phyloP scores from a whole-genome alignment of 2,888 invertebrate species.

The Cancer borealis region DNA sequence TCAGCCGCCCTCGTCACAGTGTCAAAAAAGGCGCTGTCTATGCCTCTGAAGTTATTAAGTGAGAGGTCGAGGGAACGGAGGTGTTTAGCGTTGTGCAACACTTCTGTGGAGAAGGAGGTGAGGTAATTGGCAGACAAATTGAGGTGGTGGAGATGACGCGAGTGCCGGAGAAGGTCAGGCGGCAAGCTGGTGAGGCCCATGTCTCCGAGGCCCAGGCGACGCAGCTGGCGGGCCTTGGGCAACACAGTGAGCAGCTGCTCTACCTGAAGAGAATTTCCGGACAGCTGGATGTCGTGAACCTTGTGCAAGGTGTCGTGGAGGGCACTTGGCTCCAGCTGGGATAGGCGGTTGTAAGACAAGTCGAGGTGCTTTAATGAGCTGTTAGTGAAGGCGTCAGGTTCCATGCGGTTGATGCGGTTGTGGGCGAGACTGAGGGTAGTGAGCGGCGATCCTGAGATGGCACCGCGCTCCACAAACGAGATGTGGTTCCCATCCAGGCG shows the following conservation, averaged over 20 bases:
- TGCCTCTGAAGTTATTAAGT: slow-evolving; percentile 78
- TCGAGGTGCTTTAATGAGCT: slow-evolving; percentile 86
- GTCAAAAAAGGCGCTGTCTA: slow-evolving; percentile 77
- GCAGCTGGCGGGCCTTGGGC: slow-evolving; percentile 71
- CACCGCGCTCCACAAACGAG: slow-evolving; percentile 82
- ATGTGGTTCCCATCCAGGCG: slow-evolving; percentile 89
- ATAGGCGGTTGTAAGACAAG: slow-evolving; percentile 87
- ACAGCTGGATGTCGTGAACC: slow-evolving; percentile 69
- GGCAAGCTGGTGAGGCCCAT: slow-evolving; percentile 74
- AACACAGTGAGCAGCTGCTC: slow-evolving; percentile 68
- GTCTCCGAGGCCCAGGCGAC: slow-evolving; percentile 72
- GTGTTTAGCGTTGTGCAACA: slow-evolving; percentile 77
- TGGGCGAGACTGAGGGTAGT: slow-evolving; percentile 84
- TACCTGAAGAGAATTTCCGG: slow-evolving; percentile 75
- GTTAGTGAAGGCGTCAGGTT: slow-evolving; percentile 87
- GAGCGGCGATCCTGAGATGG: slow-evolving; percentile 80
- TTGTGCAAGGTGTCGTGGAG: slow-evolving; percentile 58
- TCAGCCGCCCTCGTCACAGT: slow-evolving; percentile 74
- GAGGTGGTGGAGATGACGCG: slow-evolving; percentile 78
- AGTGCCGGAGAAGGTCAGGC: slow-evolving; percentile 71
- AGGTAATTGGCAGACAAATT: slow-evolving; percentile 78
- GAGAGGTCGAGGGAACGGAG: slow-evolving; percentile 78
- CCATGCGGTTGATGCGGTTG: slow-evolving; percentile 88
- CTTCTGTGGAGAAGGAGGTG: slow-evolving; percentile 77
- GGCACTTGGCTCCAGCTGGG: slow-evolving; percentile 64